These are phyloP conservation scores for Strongylocentrotus purpuratus DNA, from an alignment of 35 echinoderm and acorn worm genomes.

Conservation along the genomic window DNA sequence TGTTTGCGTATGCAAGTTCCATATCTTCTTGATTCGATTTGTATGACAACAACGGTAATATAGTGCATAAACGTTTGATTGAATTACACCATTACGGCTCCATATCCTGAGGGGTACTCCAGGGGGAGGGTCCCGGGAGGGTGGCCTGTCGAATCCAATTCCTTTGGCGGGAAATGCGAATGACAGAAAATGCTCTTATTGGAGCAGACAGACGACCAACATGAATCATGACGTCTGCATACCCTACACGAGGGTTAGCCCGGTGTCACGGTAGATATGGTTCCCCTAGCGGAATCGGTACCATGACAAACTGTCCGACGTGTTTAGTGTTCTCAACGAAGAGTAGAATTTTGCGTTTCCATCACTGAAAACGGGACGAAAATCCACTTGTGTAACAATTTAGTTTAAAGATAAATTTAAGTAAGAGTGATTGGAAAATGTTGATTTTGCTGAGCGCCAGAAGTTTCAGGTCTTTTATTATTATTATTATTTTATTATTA, in stretches of 20 bases:
- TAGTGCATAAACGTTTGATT: neutral
- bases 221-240: neutral
- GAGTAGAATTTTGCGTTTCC: too few relatives aligned
- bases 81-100: neutral
- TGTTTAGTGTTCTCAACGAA: too few relatives aligned
- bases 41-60: neutral
- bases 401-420: too few relatives aligned
- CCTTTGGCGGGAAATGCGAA: neutral
- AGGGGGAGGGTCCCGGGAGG: neutral
- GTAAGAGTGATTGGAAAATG: too few relatives aligned
- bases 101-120: neutral
- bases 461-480: too few relatives aligned
- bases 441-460: too few relatives aligned
- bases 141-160: neutral
- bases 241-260: neutral
- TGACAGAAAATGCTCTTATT: neutral
- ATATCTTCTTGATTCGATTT: neutral
- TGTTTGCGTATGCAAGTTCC: neutral
- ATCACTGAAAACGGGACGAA: too few relatives aligned
- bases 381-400: too few relatives aligned
- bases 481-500: too few relatives aligned
- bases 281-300: neutral
- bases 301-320: neutral
- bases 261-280: neutral
- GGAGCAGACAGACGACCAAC: neutral